These are phyloP conservation scores for Parambassis ranga DNA, from an alignment of 2,797 vertebrate species.

Conservation along the genomic window DNA sequence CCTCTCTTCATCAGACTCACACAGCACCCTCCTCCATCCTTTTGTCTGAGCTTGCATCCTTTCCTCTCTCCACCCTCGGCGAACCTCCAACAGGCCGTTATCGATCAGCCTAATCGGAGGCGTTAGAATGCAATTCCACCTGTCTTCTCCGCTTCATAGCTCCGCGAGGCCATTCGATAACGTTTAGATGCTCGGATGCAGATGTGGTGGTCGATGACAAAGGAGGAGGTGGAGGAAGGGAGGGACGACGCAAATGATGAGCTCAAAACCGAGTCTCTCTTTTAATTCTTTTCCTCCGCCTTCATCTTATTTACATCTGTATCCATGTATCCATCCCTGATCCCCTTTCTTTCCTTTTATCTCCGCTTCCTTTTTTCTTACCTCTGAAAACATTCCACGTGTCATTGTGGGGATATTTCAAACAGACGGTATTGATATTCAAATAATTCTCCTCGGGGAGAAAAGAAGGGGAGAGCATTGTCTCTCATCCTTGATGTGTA, in stretches of 20 bases:
- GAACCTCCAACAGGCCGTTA: slow-evolving; percentile 37
- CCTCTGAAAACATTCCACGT: slow-evolving; percentile 26
- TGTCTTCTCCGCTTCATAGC: slow-evolving; percentile 57
- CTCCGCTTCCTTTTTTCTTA: slow-evolving; percentile 15
- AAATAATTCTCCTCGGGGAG: slow-evolving; percentile 37
- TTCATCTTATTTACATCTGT: slow-evolving; percentile 51
- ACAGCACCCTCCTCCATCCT: neutral
- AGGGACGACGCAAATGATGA: slow-evolving; percentile 41
- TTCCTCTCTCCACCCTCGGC: neutral
- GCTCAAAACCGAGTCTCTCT: slow-evolving; percentile 28
- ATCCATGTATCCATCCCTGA: slow-evolving; percentile 16
- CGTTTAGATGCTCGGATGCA: slow-evolving; percentile 65
- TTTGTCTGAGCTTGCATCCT: slow-evolving; percentile 21
- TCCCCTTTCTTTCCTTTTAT: slow-evolving; percentile 1
- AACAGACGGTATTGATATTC: slow-evolving; percentile 52
- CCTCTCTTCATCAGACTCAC: slow-evolving; percentile 14
- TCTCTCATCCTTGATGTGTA: slow-evolving; percentile 44
- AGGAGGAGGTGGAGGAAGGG: slow-evolving; percentile 8
- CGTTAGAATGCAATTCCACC: slow-evolving; percentile 63
- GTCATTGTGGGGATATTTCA: slow-evolving; percentile 9
- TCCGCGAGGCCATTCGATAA: slow-evolving; percentile 53
- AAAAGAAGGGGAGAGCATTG: slow-evolving; percentile 28
- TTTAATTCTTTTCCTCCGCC: neutral
- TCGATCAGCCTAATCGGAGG: slow-evolving; percentile 68
- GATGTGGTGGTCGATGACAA: slow-evolving; percentile 41